phyloP scores from a whole-genome alignment of 1,140 invertebrate species.

The Ceratosolen solmsi region DNA sequence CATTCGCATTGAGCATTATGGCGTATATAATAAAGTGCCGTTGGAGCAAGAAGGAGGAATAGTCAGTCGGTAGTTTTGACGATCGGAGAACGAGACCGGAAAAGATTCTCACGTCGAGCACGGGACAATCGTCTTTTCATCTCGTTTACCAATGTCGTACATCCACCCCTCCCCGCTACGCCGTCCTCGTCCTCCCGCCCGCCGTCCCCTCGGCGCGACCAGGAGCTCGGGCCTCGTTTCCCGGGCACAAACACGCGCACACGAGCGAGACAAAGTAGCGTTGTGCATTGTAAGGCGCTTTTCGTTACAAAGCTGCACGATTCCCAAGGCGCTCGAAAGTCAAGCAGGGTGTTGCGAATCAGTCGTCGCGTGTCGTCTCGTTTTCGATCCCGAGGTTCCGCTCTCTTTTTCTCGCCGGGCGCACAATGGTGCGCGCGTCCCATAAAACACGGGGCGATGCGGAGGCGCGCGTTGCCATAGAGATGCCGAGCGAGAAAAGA shows the following conservation, averaged over 20 bases:
- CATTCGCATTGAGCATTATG: not conserved
- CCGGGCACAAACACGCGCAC: not conserved
- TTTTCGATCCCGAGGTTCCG: conserved; percentile 25
- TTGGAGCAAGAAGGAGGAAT: too few relatives aligned
- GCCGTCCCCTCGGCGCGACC: not conserved
- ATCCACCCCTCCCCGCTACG: too few relatives aligned
- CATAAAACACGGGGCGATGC: conserved; percentile 29
- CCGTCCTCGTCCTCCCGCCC: too few relatives aligned
- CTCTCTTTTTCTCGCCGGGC: not conserved
- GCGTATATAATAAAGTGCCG: too few relatives aligned
- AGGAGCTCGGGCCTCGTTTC: too few relatives aligned
- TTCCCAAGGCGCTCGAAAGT: not conserved
- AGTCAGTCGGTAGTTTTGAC: too few relatives aligned
- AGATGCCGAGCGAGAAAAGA: conserved; percentile 58
- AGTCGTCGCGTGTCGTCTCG: conserved; percentile 49
- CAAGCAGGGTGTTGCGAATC: conserved; percentile 30
- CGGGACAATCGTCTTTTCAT: conserved; percentile 30
- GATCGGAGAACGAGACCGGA: not conserved
- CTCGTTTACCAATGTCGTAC: too few relatives aligned
- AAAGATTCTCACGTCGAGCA: conserved; percentile 13
- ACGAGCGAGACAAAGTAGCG: not conserved
- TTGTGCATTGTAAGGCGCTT: conserved; percentile 11
- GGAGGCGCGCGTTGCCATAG: conserved; percentile 63
- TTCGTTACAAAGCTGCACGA: not conserved
- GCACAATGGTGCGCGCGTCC: not conserved